These are phyloP conservation scores for Dryoscopus gambensis DNA, from an alignment of 2,113 vertebrate genomes.

Conservation along the genomic window DNA sequence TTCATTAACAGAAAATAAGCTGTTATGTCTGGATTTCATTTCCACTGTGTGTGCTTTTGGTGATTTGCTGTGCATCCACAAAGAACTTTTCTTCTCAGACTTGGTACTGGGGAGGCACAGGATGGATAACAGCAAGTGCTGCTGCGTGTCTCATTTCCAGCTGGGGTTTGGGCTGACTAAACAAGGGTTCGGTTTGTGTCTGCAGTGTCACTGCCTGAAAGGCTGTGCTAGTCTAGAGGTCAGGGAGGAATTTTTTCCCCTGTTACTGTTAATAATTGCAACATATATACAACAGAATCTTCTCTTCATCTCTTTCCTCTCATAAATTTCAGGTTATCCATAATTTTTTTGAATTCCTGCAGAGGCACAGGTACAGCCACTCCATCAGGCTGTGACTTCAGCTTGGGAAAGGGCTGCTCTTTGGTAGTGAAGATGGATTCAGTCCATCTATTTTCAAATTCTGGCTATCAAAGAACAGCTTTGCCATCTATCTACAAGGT, in stretches of 20 bases:
- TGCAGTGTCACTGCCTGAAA: neutral
- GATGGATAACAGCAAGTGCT: neutral
- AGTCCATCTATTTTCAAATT: neutral
- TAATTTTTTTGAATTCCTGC: neutral
- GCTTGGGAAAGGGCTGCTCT: neutral
- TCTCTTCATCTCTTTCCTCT: neutral
- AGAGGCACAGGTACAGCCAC: neutral
- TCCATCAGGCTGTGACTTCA: neutral
- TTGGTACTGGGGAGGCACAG: neutral
- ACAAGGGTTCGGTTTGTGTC: neutral
- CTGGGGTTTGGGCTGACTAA: neutral
- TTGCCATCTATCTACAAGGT: neutral
- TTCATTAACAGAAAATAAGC: neutral
- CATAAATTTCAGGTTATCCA: neutral
- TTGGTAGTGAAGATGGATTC: neutral
- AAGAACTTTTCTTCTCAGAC: neutral
- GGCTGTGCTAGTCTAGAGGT: neutral
- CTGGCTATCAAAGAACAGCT: neutral
- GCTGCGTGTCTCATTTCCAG: neutral
- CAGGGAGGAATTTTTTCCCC: accelerated
- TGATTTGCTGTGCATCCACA: neutral
- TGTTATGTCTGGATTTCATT: neutral
- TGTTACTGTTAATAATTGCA: neutral
- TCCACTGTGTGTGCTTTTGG: neutral
- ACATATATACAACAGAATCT: neutral